These are phyloP conservation scores for Desoria tigrina DNA, from an alignment of 2,888 invertebrate genomes.

Conservation along the genomic window DNA sequence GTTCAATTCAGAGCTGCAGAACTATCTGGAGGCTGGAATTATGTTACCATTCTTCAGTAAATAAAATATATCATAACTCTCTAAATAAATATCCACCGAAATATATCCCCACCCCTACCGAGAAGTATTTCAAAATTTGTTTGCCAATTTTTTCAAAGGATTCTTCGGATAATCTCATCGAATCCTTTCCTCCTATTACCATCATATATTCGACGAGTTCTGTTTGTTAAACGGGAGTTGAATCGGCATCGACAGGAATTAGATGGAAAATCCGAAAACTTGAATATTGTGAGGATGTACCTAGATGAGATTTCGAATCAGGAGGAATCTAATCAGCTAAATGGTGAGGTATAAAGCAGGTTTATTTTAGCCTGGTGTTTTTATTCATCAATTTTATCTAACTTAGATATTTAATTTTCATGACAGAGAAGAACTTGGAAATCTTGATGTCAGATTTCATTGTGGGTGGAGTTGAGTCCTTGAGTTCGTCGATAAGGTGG, in stretches of 20 bases:
- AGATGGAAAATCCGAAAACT: neutral
- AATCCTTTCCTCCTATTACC: neutral
- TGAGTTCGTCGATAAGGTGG: neutral
- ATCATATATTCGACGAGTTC: neutral
- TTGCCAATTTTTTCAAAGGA: neutral
- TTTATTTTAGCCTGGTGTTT: no score
- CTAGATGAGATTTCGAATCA: no score
- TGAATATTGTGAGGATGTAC: no score
- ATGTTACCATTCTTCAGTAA: neutral
- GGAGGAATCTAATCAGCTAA: no score
- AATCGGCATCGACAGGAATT: neutral
- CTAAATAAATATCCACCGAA: neutral
- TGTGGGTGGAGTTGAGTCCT: neutral
- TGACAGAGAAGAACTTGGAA: neutral
- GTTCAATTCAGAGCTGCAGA: constrained; percentile 1
- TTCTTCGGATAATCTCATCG: neutral
- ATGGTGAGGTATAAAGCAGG: no score
- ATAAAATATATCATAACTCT: neutral
- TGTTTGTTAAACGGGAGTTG: constrained; percentile 5
- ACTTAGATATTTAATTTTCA: neutral
- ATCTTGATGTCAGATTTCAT: constrained; percentile 1
- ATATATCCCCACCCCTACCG: no score
- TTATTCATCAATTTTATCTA: neutral
- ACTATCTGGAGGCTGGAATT: neutral
- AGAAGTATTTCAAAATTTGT: neutral